phyloP scores from a whole-genome alignment of 23 tunicate species.

The Botrylloides violaceus region DNA sequence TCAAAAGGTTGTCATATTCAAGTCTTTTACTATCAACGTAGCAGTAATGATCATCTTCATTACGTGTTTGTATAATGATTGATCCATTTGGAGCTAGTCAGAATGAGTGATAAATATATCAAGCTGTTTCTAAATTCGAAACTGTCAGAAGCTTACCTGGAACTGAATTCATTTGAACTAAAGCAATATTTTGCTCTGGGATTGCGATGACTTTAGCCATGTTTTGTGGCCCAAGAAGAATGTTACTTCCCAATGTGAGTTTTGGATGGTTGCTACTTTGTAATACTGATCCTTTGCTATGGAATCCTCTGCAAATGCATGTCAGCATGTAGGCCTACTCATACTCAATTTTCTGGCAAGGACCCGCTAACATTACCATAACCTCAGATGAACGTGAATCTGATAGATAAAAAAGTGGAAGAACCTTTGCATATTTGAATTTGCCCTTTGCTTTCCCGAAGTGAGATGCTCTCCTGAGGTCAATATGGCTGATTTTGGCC shows the following conservation, averaged over 20 bases:
- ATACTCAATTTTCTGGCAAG: no score
- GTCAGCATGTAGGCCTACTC: no score
- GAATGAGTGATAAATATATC: background rate
- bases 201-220: conserved; percentile 69
- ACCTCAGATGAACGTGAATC: no score
- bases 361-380: no score
- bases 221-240: conserved; percentile 75
- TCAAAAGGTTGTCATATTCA: conserved; percentile 24
- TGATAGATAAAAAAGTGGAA: no score
- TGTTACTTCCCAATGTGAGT: conserved; percentile 43
- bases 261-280: background rate
- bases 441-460: conserved; percentile 38
- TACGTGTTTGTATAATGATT: conserved; percentile 34
- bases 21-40: conserved; percentile 52
- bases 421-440: conserved; percentile 5
- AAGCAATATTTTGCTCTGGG: conserved; percentile 65
- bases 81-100: conserved; percentile 65
- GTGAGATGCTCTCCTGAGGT: conserved; percentile 69
- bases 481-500: conserved; percentile 82
- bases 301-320: no score
- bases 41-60: conserved; percentile 65
- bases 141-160: conserved; percentile 27
- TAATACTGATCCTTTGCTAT: no score
- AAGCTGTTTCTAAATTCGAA: background rate
- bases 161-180: conserved; percentile 76